Evolutionary conservation across 2,888 invertebrate species (phyloP).

Genomic region (Selenia dentaria): DNA sequence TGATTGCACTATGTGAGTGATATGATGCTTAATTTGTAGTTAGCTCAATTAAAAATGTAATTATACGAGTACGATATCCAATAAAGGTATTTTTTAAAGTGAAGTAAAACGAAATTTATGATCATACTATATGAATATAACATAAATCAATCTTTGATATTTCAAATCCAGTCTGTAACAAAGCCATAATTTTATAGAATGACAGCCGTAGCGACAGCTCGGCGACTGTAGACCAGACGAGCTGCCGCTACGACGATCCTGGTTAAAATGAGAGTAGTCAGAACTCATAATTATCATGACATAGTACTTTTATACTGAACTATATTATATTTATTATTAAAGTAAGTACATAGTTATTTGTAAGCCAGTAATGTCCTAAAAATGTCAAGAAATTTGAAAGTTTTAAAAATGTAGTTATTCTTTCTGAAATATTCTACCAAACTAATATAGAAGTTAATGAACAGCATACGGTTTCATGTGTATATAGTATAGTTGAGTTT

Average conservation of each 20-base stretch:
- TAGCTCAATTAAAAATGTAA: conserved; percentile 1
- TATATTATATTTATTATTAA: conserved; percentile 30
- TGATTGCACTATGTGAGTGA: neutral
- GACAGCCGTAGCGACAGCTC: conserved; percentile 37
- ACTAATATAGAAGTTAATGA: neutral
- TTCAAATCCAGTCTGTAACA: conserved; percentile 38
- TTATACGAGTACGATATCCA: too few species aligned
- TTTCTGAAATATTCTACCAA: neutral
- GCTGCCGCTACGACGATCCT: conserved; percentile 40
- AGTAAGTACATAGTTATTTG: neutral
- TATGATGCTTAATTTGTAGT: conserved; percentile 2
- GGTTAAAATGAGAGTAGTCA: conserved; percentile 57
- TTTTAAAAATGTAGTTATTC: conserved; percentile 5
- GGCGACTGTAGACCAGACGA: conserved; percentile 28
- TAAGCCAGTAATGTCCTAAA: conserved; percentile 8
- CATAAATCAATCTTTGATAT: neutral
- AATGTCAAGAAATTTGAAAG: conserved; percentile 5
- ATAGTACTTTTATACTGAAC: conserved; percentile 30
- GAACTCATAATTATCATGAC: conserved; percentile 44
- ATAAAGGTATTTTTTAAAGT: neutral
- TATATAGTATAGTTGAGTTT: conserved; percentile 40
- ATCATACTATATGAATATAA: too few species aligned
- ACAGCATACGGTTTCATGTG: conserved; percentile 9
- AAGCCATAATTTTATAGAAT: conserved; percentile 41
- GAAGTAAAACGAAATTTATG: neutral